phyloP scores from a whole-genome alignment of 2,888 invertebrate genomes.

The Eupithecia subumbrata region DNA sequence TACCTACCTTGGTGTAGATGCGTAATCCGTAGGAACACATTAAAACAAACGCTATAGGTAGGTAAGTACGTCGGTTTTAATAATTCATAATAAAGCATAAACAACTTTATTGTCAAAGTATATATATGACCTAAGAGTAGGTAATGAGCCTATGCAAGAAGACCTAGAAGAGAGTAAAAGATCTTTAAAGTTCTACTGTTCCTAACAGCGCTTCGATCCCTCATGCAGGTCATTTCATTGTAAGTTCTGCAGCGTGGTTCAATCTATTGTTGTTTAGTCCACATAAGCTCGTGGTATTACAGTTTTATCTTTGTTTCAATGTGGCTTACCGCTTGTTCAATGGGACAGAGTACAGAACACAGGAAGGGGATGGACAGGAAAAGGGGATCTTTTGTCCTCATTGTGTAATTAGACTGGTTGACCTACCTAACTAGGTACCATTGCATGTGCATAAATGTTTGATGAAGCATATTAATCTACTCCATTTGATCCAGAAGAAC shows the following conservation, averaged over 20 bases:
- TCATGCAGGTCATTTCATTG: background rate
- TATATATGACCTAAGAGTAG: too few species aligned
- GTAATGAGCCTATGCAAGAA: background rate
- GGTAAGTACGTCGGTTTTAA: too few species aligned
- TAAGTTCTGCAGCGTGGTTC: background rate
- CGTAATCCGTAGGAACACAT: background rate
- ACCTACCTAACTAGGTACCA: too few species aligned
- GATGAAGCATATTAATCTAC: too few species aligned
- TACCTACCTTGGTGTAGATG: too few species aligned
- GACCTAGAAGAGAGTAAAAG: background rate
- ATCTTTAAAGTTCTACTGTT: background rate
- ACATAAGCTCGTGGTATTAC: background rate
- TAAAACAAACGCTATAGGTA: too few species aligned
- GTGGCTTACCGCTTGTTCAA: constrained; percentile 10
- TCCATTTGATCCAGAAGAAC: too few species aligned
- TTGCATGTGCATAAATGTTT: too few species aligned
- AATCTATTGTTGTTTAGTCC: background rate
- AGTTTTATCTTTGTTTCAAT: constrained; percentile 2
- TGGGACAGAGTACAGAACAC: background rate
- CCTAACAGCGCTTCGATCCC: background rate
- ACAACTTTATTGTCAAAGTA: too few species aligned
- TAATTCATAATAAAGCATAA: too few species aligned
- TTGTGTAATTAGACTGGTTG: background rate
- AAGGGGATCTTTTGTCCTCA: background rate
- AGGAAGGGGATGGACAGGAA: background rate